Base-by-base conservation (phyloP, 2,797 vertebrate genomes). In the Scomberomorus guttatus region DNA sequence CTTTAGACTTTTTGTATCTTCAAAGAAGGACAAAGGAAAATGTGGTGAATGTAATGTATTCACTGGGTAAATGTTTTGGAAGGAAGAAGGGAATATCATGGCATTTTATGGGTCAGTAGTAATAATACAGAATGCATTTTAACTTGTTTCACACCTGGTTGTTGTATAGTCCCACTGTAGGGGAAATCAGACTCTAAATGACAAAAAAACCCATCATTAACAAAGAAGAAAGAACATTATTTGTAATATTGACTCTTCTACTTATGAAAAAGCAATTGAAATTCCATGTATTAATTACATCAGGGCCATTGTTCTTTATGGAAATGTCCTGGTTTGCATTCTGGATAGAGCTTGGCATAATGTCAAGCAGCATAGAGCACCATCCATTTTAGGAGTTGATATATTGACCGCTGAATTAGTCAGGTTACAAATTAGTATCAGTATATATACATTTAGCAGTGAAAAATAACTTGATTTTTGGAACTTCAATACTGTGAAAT, bases 201-300 rank as follows among this genome's bases (percentile, higher is more conserved):
- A 10, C 60, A 34, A 34, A 34, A 37, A 10, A 37, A 12, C 10
- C 37, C n/a, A 1, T 52, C 14, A 60, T 51, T 11, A 42, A 9
- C 24, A 55, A 37, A 44, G 48, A 81, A 48, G 56, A 70, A 70
- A 69, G 24, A 48, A 18, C n/a, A 25, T 51, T 24, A 68, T 58
- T 76, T 51, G 51, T 17, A 20, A 55, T 76, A 68, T 75, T 83
- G 17, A 72, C 61, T 82, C 22, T 69, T 50, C 5, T 44, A 32
- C 29, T 32, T 32, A 32, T 32, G 27, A 60, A 72, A 72, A 73
- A 74, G 52, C 27, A 32, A 57, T 29, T 59, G 55, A 44, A 62
- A 55, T 11, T 24, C 7, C 17, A 58, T 71, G 57, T 44, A 29
- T 37, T 67, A 52, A 57, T 69, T 8, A 63, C 0, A 1, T 48